Percentiles rank a stretch among this genome's conserved stretches.
phyloP scores from a whole-genome alignment of 2,888 invertebrate species.

The Agrilus cyanescens region DNA sequence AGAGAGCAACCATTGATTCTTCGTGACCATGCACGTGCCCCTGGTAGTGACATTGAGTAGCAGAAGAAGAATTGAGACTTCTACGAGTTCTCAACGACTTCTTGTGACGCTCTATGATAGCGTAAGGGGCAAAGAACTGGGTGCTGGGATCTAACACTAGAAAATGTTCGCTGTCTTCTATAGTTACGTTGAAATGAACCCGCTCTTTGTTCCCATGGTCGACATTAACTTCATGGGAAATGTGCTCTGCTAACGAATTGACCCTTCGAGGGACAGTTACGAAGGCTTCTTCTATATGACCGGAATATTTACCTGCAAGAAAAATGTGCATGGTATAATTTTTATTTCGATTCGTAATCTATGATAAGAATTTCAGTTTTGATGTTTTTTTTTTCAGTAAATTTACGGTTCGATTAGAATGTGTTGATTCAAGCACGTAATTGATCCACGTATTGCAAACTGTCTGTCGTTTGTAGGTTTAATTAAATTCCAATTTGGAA shows the following conservation, averaged over 20 bases:
- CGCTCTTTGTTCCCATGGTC: constrained; percentile 41
- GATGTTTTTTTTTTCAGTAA: no score
- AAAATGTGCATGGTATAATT: no score
- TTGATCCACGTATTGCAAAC: no score
- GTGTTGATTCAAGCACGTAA: no score
- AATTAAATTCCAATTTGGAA: no score
- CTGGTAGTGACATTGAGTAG: constrained; percentile 62
- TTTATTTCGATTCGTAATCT: not conserved
- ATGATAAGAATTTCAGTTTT: not conserved
- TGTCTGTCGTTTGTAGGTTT: no score
- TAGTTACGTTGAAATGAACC: constrained; percentile 40
- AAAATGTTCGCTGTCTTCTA: constrained; percentile 31
- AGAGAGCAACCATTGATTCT: constrained; percentile 61
- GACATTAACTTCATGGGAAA: constrained; percentile 39
- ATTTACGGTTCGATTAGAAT: no score
- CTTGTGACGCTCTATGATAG: constrained; percentile 60
- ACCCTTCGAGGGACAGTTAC: constrained; percentile 52
- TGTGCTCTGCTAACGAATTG: constrained; percentile 41
- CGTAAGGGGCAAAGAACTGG: constrained; percentile 54
- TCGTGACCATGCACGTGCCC: constrained; percentile 61
- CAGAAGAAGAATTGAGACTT: constrained; percentile 37
- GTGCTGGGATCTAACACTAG: constrained; percentile 43
- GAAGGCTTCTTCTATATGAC: constrained; percentile 41
- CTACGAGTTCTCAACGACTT: constrained; percentile 42
- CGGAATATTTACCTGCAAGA: constrained; percentile 37